A percentile compares a stretch with the other conserved stretches of the same genome.
Evolutionary conservation across 2,113 vertebrate species (phyloP).

Genomic region (Ellobius talpinus): DNA sequence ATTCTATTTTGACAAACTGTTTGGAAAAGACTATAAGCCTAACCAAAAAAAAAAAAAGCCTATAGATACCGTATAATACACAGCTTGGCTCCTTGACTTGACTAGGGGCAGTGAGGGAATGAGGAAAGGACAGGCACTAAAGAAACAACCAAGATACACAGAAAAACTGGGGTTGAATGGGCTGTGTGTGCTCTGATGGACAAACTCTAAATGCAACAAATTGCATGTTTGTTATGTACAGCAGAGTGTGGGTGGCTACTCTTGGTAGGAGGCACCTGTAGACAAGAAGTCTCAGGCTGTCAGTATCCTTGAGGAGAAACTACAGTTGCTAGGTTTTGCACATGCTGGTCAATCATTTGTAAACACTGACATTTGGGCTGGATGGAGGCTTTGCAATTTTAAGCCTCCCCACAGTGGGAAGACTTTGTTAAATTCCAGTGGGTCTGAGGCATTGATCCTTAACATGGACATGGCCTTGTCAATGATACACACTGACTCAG

Average conservation of each 20-base stretch:
- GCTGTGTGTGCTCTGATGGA: background rate
- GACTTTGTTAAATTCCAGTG: background rate
- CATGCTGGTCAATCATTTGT: background rate
- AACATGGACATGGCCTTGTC: background rate
- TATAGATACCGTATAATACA: background rate
- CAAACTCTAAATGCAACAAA: background rate
- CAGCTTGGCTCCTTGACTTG: background rate
- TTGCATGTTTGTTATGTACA: background rate
- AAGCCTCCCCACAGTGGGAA: background rate
- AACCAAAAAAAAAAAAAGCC: background rate
- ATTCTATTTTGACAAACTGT: slow-evolving; percentile 18
- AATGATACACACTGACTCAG: background rate
- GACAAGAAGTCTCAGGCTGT: background rate
- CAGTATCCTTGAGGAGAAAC: background rate
- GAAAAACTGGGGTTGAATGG: background rate
- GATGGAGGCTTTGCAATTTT: background rate
- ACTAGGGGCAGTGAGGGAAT: background rate
- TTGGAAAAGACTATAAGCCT: slow-evolving; percentile 11
- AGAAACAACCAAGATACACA: background rate
- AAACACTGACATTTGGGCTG: background rate
- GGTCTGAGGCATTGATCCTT: background rate
- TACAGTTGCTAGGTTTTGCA: background rate
- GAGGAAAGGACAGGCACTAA: background rate
- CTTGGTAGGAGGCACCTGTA: background rate
- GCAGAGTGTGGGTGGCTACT: background rate